phyloP scores from a whole-genome alignment of 2,888 invertebrate species.

The Drosophila meridionalis region DNA sequence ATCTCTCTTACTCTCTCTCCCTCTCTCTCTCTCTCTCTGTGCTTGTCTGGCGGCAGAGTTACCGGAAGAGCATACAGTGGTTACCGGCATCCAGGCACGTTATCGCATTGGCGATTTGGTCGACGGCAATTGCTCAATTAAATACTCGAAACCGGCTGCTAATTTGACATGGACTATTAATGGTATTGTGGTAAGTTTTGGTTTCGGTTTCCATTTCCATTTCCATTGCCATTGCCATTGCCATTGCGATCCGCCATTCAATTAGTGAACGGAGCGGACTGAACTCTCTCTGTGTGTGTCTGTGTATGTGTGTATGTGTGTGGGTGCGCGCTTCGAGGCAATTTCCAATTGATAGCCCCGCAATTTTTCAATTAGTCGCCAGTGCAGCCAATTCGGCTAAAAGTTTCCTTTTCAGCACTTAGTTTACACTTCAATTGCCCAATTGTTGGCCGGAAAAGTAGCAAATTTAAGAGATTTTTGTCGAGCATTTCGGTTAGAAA shows the following conservation, averaged over 20 bases:
- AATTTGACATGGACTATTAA: constrained; percentile 88
- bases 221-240: constrained; percentile 7
- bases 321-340: constrained; percentile 48
- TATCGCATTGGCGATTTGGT: constrained; percentile 86
- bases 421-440: constrained; percentile 20
- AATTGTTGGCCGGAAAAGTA: constrained; percentile 9
- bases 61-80: constrained; percentile 86
- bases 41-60: constrained; percentile 82
- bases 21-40: constrained; percentile 9
- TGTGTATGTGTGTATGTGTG: neutral
- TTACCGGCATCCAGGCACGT: constrained; percentile 86
- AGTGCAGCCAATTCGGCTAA: constrained; percentile 19
- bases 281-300: neutral
- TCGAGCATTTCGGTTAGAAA: neutral
- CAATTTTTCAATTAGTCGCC: constrained; percentile 74
- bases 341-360: constrained; percentile 68
- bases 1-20: constrained; percentile 17
- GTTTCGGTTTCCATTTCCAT: constrained; percentile 56
- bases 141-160: constrained; percentile 87
- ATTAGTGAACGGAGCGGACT: constrained; percentile 33
- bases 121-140: constrained; percentile 87
- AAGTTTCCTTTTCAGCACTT: constrained; percentile 37
- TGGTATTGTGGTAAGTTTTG: constrained; percentile 85
- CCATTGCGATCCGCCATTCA: constrained; percentile 34
- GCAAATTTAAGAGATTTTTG: neutral